These are phyloP conservation scores for Mesochorus sp. DNA, from an alignment of 2,888 invertebrate genomes.

Conservation along the genomic window DNA sequence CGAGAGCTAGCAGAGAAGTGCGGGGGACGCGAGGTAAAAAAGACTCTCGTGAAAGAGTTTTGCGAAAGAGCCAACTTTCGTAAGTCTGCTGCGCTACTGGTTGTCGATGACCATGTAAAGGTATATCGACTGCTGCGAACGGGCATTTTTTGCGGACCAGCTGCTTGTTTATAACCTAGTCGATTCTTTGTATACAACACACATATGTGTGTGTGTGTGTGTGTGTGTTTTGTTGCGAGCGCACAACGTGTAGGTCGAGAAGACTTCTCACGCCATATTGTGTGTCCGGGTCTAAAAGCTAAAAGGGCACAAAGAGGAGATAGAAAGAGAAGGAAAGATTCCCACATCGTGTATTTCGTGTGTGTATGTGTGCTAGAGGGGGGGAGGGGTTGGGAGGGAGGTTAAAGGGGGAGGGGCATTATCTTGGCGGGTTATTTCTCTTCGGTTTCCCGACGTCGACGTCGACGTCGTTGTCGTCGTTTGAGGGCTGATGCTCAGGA, in stretches of 20 bases:
- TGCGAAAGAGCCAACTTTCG: slow-evolving; percentile 46
- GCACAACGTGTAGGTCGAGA: too few relatives aligned
- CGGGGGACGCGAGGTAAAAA: not conserved
- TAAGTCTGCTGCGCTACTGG: slow-evolving; percentile 3
- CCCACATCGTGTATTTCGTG: slow-evolving; percentile 2
- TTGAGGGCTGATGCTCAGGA: slow-evolving; percentile 46
- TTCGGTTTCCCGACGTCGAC: slow-evolving; percentile 15
- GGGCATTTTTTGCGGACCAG: slow-evolving; percentile 12
- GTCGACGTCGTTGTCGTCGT: slow-evolving; percentile 35
- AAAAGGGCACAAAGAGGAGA: not conserved
- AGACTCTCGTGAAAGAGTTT: not conserved
- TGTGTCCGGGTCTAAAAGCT: too few relatives aligned
- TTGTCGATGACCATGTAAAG: slow-evolving; percentile 38
- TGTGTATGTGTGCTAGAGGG: too few relatives aligned
- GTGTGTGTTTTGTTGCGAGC: too few relatives aligned
- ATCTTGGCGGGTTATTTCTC: slow-evolving; percentile 46
- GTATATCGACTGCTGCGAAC: slow-evolving; percentile 7
- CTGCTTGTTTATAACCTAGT: slow-evolving; percentile 34
- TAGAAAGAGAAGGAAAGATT: slow-evolving; percentile 4
- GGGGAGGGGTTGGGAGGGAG: too few relatives aligned
- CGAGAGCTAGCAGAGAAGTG: not conserved
- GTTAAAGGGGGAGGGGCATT: too few relatives aligned
- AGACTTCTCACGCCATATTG: too few relatives aligned
- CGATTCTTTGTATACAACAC: not conserved
- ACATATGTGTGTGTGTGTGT: too few relatives aligned